Conservation (phyloP, 2,888 invertebrate species). For the Theodoxus fluviatilis region DNA sequence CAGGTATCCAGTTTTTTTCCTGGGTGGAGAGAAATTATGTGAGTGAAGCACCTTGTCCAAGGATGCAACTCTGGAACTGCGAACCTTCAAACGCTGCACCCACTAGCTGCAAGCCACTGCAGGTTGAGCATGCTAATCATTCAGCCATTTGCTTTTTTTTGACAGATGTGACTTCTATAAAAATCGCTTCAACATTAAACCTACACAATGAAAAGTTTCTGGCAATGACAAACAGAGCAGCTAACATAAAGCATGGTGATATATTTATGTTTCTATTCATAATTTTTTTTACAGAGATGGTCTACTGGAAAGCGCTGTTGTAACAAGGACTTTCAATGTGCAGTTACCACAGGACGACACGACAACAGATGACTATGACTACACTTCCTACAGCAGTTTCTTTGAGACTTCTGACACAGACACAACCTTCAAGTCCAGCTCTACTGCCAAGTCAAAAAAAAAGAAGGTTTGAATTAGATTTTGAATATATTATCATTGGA, state of each 20-base stretch:
- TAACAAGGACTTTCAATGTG: conserved; percentile 63
- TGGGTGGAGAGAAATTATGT: too few species aligned
- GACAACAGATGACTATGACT: conserved; percentile 29
- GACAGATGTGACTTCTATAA: background rate
- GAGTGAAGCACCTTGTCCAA: too few species aligned
- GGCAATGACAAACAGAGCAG: too few species aligned
- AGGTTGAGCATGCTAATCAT: too few species aligned
- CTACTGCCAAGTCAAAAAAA: conserved; percentile 34
- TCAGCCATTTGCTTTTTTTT: background rate
- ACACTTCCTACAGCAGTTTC: conserved; percentile 35
- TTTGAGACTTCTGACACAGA: conserved; percentile 42
- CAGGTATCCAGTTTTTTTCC: too few species aligned
- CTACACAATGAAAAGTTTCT: too few species aligned
- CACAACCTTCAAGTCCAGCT: conserved; percentile 35
- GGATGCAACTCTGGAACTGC: too few species aligned
- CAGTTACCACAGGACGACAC: conserved; percentile 42
- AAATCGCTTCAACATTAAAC: too few species aligned
- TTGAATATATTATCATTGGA: too few species aligned
- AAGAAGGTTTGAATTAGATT: conserved; percentile 27
- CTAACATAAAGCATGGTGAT: too few species aligned
- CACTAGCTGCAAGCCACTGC: too few species aligned
- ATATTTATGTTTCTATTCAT: background rate
- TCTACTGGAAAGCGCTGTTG: conserved; percentile 62
- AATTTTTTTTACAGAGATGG: conserved; percentile 56
- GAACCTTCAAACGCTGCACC: too few species aligned